Conservation (phyloP, 1,140 invertebrate species). For the Saccostrea glomerata region DNA sequence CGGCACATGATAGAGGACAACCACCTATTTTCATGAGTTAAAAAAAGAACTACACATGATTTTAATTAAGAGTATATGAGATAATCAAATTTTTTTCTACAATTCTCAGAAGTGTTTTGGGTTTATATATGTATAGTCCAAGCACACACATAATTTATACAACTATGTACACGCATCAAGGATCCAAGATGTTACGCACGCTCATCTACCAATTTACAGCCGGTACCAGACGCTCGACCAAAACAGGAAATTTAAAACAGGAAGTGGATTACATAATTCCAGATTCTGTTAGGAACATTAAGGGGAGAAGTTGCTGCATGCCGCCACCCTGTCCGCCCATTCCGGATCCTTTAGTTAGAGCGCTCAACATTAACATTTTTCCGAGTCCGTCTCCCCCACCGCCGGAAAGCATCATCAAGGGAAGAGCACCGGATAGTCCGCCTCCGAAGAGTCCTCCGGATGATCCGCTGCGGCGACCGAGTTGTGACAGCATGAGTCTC, state of each 20-base stretch:
- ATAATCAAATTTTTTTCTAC: background rate
- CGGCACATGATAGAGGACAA: no score
- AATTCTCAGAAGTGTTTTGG: slow-evolving; percentile 22
- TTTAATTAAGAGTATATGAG: background rate
- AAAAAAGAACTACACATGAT: background rate
- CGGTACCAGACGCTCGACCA: slow-evolving; percentile 2
- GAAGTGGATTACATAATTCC: slow-evolving; percentile 24
- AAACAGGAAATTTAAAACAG: background rate
- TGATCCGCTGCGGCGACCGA: background rate
- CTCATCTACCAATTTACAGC: slow-evolving; percentile 9
- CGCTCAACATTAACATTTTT: slow-evolving; percentile 12
- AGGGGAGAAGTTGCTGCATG: slow-evolving; percentile 14
- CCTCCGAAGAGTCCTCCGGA: background rate
- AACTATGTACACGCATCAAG: slow-evolving; percentile 26
- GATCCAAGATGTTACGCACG: slow-evolving; percentile 12
- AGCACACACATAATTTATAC: slow-evolving; percentile 32
- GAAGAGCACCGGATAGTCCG: background rate
- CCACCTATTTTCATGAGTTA: no score
- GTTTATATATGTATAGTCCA: slow-evolving; percentile 10
- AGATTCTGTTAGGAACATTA: slow-evolving; percentile 30
- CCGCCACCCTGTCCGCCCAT: background rate
- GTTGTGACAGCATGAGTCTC: slow-evolving; percentile 5
- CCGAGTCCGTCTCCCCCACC: slow-evolving; percentile 2
- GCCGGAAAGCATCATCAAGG: background rate
- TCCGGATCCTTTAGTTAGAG: background rate